Evolutionary conservation across 2,797 vertebrate species (phyloP), one percentile per base, ranked within the genome.

Genomic region (Ambastaia sidthimunki): DNA sequence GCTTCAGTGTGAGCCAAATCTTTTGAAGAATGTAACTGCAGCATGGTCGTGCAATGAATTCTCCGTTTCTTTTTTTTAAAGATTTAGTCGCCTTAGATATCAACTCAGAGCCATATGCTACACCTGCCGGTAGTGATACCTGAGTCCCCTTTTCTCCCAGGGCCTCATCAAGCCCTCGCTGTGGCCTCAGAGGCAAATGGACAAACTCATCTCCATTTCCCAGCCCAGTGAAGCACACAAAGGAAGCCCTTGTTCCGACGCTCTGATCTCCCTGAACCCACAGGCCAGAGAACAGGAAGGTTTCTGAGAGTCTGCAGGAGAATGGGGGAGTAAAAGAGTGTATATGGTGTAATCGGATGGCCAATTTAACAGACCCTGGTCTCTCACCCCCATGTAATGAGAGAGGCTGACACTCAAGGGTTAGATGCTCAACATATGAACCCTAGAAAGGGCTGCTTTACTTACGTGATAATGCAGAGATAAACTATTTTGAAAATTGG

Each of bases 381-480:
- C 85, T 90, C 90, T 93, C 89, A 87, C 89, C 87, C 85, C 83
- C 86, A 87, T 89, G 92, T 93, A 91, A 92, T 94, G 91, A 92
- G 84, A 90, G 90, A 89, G 89, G 83, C 81, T 85, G 86, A 90
- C 87, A 84, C 70, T 69, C 67, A 85, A 80, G 81, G 82, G 74
- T 80, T 82, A 34, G 76, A 78, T 71, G 85, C 84, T 85, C 80
- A 75, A 81, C 65, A 75, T 75, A 71, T 55, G 65, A 85, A 75
- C 75, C 71, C n/a, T 34, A 52, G 65, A 31, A 69, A 76, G 69
- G 60, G 52, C 71, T 47, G 54, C 48, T 28, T 28, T 41, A 41
- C 37, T 63, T 31, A 18, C 12, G 28, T 12, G 15, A 23, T 23
- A 21, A 59, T 44, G 47, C 47, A 63, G 13, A 54, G 59, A 65